A percentile compares a stretch with the other conserved stretches of the same genome.
phyloP scores from a whole-genome alignment of 2,888 invertebrate species.

The Protula sp. region DNA sequence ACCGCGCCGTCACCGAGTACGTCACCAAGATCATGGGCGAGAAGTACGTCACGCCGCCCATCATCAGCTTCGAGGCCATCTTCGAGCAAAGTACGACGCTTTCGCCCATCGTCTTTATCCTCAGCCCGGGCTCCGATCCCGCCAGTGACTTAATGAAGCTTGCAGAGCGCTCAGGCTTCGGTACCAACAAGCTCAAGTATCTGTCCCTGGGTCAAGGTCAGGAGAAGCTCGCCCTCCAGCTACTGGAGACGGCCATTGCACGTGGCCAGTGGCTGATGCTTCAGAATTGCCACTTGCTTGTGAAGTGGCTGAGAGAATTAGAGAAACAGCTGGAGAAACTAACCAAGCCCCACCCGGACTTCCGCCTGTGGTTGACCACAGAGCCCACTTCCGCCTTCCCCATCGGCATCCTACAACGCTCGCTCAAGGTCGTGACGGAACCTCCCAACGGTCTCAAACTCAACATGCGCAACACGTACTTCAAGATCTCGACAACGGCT shows the following conservation, averaged over 20 bases:
- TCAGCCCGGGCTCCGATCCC: conserved; percentile 55
- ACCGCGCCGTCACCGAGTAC: conserved; percentile 77
- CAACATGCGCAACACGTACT: conserved; percentile 81
- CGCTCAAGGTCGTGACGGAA: conserved; percentile 85
- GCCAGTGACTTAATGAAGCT: conserved; percentile 54
- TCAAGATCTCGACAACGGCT: conserved; percentile 72
- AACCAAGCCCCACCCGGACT: conserved; percentile 79
- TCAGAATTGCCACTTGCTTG: conserved; percentile 84
- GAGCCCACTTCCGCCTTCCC: conserved; percentile 83
- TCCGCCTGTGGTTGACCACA: conserved; percentile 87
- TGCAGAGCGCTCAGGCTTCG: conserved; percentile 54
- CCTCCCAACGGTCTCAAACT: conserved; percentile 85
- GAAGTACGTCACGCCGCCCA: conserved; percentile 82
- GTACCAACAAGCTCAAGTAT: conserved; percentile 53
- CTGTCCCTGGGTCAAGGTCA: conserved; percentile 56
- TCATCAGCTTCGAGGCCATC: conserved; percentile 75
- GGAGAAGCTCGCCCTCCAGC: conserved; percentile 60
- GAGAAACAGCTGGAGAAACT: conserved; percentile 79
- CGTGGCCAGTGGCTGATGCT: conserved; percentile 84
- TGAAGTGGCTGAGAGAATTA: conserved; percentile 71
- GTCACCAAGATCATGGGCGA: conserved; percentile 65
- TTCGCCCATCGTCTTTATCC: conserved; percentile 56
- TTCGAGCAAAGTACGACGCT: conserved; percentile 77
- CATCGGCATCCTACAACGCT: conserved; percentile 80
- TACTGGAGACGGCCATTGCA: conserved; percentile 52